phyloP scores from a whole-genome alignment of 2,113 vertebrate species.

The Crotalus helleri region DNA sequence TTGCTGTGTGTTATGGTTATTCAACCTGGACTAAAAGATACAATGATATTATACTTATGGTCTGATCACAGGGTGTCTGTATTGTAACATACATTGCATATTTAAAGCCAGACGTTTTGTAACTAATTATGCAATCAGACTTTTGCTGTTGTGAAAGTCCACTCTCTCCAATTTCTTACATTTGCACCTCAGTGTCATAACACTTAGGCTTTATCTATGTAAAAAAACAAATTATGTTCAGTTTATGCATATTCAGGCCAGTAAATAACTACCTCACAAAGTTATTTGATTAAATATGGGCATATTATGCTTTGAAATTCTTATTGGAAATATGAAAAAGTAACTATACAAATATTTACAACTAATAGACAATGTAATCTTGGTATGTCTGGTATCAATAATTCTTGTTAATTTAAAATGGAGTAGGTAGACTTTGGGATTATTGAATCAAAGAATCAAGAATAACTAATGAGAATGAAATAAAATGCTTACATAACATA shows the following conservation, averaged over 20 bases:
- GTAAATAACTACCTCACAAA: not conserved
- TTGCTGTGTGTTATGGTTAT: not conserved
- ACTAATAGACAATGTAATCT: not conserved
- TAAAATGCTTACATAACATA: not conserved
- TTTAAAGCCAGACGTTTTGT: not conserved
- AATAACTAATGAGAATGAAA: not conserved
- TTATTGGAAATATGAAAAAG: not conserved
- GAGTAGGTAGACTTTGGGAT: not conserved
- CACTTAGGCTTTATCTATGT: not conserved
- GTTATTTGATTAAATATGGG: not conserved
- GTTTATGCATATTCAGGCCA: not conserved
- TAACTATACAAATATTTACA: not conserved
- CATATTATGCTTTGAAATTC: not conserved
- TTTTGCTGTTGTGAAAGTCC: not conserved
- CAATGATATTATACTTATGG: not conserved
- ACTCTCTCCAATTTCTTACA: not conserved
- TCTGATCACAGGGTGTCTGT: not conserved
- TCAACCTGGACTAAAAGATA: not conserved
- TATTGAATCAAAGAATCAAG: not conserved
- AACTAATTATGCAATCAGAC: not conserved
- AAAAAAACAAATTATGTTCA: not conserved
- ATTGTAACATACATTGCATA: not conserved
- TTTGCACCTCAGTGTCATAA: not conserved
- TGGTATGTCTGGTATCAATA: not conserved
- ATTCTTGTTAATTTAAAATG: not conserved